These are phyloP conservation scores for Drosophila sechellia DNA, from an alignment of 1,140 invertebrate genomes.

Conservation along the genomic window DNA sequence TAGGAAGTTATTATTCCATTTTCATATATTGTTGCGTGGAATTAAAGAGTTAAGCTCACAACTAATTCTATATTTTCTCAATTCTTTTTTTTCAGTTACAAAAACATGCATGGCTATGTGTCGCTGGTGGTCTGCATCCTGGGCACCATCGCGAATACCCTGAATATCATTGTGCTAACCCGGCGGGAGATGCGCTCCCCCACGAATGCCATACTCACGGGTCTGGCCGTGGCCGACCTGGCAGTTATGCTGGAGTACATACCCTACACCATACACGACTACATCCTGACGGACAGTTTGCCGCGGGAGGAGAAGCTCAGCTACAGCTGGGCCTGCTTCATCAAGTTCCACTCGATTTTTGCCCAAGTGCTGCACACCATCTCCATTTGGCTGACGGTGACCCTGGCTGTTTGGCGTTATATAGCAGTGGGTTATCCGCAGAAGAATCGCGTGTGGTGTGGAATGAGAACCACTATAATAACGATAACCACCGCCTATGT, in stretches of 20 bases:
- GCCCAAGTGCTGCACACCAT: slow-evolving; percentile 94
- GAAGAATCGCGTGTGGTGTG: slow-evolving; percentile 91
- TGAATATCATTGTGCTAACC: slow-evolving; percentile 97
- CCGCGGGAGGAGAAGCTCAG: slow-evolving; percentile 85
- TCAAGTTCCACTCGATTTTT: slow-evolving; percentile 93
- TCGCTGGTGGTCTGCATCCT: slow-evolving; percentile 91
- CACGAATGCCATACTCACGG: slow-evolving; percentile 94
- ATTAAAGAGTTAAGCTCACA: not conserved
- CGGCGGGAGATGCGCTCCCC: slow-evolving; percentile 93
- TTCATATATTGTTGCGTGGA: too few species aligned
- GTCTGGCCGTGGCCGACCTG: slow-evolving; percentile 94
- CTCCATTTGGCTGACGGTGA: slow-evolving; percentile 95
- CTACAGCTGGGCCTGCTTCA: slow-evolving; percentile 92
- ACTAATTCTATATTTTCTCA: not conserved
- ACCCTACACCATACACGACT: slow-evolving; percentile 93
- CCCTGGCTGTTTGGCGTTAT: slow-evolving; percentile 95
- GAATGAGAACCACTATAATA: slow-evolving; percentile 88
- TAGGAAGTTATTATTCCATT: too few species aligned
- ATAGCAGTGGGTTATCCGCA: slow-evolving; percentile 93
- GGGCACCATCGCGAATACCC: slow-evolving; percentile 95
- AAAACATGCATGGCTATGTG: slow-evolving; percentile 74
- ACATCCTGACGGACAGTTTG: slow-evolving; percentile 86
- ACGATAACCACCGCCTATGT: slow-evolving; percentile 92
- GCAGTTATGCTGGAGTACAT: slow-evolving; percentile 97
- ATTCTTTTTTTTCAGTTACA: slow-evolving; percentile 48